Conservation (phyloP, 2,113 vertebrate species). For the Chaenogobius annularis region DNA sequence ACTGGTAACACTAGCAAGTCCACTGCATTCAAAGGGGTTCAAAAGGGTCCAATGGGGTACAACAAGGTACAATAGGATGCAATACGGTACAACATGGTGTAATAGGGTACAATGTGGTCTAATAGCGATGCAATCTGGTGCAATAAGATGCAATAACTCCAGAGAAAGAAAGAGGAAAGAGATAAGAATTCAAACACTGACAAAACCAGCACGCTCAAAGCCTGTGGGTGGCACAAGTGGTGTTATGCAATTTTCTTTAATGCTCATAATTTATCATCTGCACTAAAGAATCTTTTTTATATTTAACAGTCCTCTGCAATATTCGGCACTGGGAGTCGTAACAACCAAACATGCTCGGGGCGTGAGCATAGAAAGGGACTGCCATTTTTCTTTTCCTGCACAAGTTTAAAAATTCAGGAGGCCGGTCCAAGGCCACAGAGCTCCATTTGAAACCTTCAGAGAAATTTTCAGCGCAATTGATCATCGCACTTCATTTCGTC, state of each 20-base stretch:
- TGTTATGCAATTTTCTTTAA: slow-evolving; percentile 53
- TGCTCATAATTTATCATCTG: slow-evolving; percentile 32
- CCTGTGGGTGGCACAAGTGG: background rate
- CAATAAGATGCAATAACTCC: no score
- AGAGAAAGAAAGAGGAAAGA: background rate
- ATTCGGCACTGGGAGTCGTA: slow-evolving; percentile 43
- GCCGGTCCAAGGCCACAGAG: slow-evolving; percentile 35
- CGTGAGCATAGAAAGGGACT: slow-evolving; percentile 48
- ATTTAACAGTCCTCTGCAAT: slow-evolving; percentile 39
- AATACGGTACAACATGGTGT: background rate
- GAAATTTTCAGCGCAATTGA: slow-evolving; percentile 68
- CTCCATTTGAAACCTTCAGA: slow-evolving; percentile 65
- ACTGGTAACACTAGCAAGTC: background rate
- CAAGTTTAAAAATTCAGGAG: slow-evolving; percentile 63
- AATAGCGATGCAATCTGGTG: background rate
- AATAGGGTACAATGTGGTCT: background rate
- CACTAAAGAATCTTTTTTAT: slow-evolving; percentile 38
- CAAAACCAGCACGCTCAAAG: background rate
- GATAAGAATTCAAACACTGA: background rate
- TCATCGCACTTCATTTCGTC: slow-evolving; percentile 66
- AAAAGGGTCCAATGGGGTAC: background rate
- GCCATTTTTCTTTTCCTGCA: slow-evolving; percentile 53
- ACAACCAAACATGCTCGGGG: slow-evolving; percentile 52
- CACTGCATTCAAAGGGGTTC: background rate
- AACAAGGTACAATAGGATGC: background rate